Base-by-base conservation (phyloP, 2,113 vertebrate species). In the Scomber colias region DNA sequence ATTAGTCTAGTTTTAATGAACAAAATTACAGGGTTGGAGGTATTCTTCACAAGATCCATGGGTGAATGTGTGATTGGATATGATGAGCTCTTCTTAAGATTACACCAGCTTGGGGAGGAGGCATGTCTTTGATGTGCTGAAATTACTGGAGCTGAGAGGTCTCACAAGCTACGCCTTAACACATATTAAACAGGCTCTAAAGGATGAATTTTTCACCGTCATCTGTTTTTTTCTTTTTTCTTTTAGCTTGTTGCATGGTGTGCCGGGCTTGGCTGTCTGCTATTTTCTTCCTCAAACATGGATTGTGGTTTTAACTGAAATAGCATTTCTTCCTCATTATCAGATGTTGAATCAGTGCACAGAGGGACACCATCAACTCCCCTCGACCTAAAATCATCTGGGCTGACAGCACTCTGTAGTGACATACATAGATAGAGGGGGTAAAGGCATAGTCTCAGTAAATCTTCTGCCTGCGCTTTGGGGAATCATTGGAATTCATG, bases 401-500 rank as follows among this genome's bases (percentile, higher is more conserved):
- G 0, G 70, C 84, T 71, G 90, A 90, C 83, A 61, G 84, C 75
- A 45, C 83, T 86, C 74, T 77, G 76, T 45, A 54, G 80, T 81
- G 84, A 85, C 88, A 91, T 50, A 70, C 79, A 76, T 53, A 87
- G 88, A 91, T 72, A 67, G 77, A 85, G 75, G 44, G 82, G 75
- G 79, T 70, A 68, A 85, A 86, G 77, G 72, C 81, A 65, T n/a
- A 63, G 71, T 80, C 80, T 71, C 80, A 62, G 88, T 89, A 87
- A 93, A 93, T 88, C 89, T 83, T 79, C 83, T 79, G 80, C 83
- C 85, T 15, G 86, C 75, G 84, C 90, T 91, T 90, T 88, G 83
- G 88, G 79, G 84, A 83, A 92, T 93, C 90, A 95, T 93, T 94
- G 94, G 88, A 90, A 95, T 95, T 93, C 93, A 87, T 83, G 91